Percentiles rank a stretch among this genome's conserved stretches.
These are phyloP conservation scores for Quadriops clusia DNA, from an alignment of 2,888 invertebrate species.

Conservation along the genomic window DNA sequence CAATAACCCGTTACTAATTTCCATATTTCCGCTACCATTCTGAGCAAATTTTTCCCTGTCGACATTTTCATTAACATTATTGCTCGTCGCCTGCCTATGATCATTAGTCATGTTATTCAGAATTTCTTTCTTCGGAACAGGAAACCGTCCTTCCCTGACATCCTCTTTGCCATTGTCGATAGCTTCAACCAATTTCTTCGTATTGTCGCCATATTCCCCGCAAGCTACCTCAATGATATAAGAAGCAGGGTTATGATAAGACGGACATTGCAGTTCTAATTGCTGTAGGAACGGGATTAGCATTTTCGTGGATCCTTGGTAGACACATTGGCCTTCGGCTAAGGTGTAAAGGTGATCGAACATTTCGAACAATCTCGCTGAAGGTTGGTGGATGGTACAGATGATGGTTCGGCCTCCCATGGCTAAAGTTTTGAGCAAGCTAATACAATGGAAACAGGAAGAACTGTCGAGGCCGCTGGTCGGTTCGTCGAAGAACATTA, in stretches of 20 bases:
- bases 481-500: constrained; percentile 97
- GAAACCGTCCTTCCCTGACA: constrained; percentile 62
- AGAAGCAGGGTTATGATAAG: constrained; percentile 95
- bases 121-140: constrained; percentile 41
- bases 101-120: constrained; percentile 41
- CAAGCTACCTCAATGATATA: constrained; percentile 95
- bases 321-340: constrained; percentile 90
- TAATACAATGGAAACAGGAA: constrained; percentile 89
- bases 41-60: constrained; percentile 24
- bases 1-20: constrained; percentile 40
- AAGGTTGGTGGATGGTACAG: constrained; percentile 93
- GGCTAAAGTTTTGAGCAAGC: constrained; percentile 76
- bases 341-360: constrained; percentile 90
- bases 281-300: constrained; percentile 72
- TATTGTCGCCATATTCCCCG: constrained; percentile 91
- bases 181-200: constrained; percentile 69
- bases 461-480: constrained; percentile 93
- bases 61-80: constrained; percentile 25
- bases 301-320: constrained; percentile 73
- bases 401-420: constrained; percentile 87
- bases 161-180: constrained; percentile 76
- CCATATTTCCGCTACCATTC: constrained; percentile 30
- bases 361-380: constrained; percentile 93
- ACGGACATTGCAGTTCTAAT: constrained; percentile 79
- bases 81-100: constrained; percentile 24